Evolutionary conservation across 2,797 vertebrate genomes (phyloP).

Genomic region (Clarias fuscus): DNA sequence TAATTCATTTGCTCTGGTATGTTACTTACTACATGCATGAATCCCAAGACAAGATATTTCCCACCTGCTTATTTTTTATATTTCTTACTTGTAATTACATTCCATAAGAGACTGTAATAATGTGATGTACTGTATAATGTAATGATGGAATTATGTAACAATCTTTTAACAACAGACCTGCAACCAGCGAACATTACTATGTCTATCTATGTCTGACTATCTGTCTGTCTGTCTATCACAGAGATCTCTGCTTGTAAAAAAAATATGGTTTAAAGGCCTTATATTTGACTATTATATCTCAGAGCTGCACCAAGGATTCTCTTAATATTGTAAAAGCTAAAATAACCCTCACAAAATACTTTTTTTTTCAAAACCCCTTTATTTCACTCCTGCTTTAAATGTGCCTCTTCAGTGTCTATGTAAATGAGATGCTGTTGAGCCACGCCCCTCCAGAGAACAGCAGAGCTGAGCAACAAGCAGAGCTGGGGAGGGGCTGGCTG

Average conservation of each 20-base stretch:
- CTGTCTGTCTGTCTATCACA: background rate
- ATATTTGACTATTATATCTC: too few species aligned
- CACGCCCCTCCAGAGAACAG: too few species aligned
- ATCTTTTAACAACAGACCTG: background rate
- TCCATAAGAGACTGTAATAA: background rate
- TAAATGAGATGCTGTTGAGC: too few species aligned
- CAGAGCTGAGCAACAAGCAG: too few species aligned
- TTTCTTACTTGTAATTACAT: background rate
- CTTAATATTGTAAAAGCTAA: too few species aligned
- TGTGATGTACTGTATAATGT: background rate
- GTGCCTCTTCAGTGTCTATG: too few species aligned
- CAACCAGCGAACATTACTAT: background rate
- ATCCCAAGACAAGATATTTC: background rate
- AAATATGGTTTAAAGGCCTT: background rate
- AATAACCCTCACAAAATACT: too few species aligned
- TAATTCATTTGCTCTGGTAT: constrained; percentile 14
- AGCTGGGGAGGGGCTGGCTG: too few species aligned
- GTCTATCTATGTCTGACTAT: background rate
- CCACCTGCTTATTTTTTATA: background rate
- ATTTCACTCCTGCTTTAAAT: too few species aligned
- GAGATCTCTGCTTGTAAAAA: background rate
- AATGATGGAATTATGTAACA: too few species aligned
- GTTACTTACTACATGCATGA: background rate
- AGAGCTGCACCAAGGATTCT: too few species aligned
- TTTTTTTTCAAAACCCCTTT: too few species aligned